Percentiles rank a stretch among this genome's conserved stretches.
Conservation (phyloP, 2,113 vertebrate species). For the Dasyprocta punctata region DNA sequence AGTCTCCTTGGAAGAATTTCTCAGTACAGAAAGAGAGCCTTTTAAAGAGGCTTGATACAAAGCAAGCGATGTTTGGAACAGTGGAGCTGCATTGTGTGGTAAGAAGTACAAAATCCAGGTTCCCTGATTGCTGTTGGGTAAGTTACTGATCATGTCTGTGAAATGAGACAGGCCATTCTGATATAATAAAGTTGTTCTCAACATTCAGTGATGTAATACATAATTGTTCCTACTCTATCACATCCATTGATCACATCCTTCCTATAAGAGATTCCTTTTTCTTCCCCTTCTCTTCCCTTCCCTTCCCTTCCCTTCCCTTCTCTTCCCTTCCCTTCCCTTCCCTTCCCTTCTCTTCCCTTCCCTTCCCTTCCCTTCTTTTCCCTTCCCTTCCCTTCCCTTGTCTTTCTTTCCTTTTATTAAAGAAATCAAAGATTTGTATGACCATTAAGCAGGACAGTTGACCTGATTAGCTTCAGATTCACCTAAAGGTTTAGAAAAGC, state of each 20-base stretch:
- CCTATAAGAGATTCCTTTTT: background rate
- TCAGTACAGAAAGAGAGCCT: background rate
- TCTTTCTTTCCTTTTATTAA: background rate
- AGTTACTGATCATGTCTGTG: background rate
- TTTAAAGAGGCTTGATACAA: background rate
- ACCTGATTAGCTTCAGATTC: background rate
- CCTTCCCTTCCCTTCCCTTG: background rate
- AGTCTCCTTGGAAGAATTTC: background rate
- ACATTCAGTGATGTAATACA: background rate
- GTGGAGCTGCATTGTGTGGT: background rate
- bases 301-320: background rate
- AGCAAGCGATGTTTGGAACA: background rate
- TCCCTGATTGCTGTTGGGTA: background rate
- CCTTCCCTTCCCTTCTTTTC: background rate
- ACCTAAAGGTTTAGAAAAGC: background rate
- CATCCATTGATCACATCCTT: background rate
- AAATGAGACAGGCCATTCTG: background rate
- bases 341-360: too few species aligned
- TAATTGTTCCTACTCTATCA: background rate
- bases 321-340: background rate
- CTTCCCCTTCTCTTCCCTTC: background rate
- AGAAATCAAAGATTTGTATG: background rate
- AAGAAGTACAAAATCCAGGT: background rate
- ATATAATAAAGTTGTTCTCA: background rate
- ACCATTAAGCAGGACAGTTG: background rate